A percentile compares a stretch with the other conserved stretches of the same genome.
phyloP scores from a whole-genome alignment of 2,888 invertebrate genomes.

The Dugesia japonica region DNA sequence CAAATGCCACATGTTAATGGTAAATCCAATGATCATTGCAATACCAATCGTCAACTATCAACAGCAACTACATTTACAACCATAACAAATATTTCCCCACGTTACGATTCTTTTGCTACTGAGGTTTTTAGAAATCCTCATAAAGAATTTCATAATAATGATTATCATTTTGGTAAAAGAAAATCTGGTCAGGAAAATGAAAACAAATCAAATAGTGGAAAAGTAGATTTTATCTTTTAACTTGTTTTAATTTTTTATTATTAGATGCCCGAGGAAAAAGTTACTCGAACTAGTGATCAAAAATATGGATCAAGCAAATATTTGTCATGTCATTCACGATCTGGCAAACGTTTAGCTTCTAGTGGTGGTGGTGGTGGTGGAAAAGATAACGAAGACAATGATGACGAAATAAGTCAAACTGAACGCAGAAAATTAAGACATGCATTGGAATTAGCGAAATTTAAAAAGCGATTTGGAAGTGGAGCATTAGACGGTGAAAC shows the following conservation, averaged over 20 bases:
- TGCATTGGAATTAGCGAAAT: not conserved
- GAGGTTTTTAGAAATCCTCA: not conserved
- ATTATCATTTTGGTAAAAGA: not conserved
- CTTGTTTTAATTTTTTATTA: not conserved
- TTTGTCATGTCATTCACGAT: not conserved
- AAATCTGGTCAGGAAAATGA: not conserved
- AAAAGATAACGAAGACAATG: not conserved
- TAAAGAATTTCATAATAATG: not conserved
- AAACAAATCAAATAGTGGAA: not conserved
- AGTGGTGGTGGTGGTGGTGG: not conserved
- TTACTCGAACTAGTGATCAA: not conserved
- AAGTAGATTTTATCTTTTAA: not conserved
- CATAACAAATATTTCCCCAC: not conserved
- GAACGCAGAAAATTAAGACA: constrained; percentile 1
- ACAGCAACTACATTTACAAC: not conserved
- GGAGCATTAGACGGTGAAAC: constrained; percentile 1
- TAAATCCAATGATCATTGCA: not conserved
- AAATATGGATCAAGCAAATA: not conserved
- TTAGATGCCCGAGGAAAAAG: not conserved
- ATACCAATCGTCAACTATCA: not conserved
- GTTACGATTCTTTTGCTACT: not conserved
- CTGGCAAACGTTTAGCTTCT: not conserved
- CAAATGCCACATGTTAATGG: not conserved
- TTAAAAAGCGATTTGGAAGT: not conserved
- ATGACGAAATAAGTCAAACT: not conserved